Evolutionary conservation across 2,113 vertebrate species (phyloP), one percentile per base, ranked within the genome.

Genomic region (Platysternon megacephalum): DNA sequence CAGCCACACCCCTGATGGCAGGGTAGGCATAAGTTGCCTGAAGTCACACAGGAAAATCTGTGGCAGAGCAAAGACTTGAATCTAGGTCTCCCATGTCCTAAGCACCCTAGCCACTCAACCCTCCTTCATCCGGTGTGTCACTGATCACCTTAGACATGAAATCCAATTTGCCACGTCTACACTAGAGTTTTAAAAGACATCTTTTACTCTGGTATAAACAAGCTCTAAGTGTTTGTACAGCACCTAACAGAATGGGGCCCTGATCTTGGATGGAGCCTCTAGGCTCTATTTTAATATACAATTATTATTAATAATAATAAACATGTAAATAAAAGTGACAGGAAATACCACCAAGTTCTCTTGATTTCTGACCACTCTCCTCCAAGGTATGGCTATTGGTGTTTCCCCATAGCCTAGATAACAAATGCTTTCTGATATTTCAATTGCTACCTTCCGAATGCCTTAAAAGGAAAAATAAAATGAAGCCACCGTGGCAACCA

Each of bases 301-400:
- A 72, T 72, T 39, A 58, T 58, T 61, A 61, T 32, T 35, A 61
- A 4, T 24, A 65, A 65, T 39, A 72, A 72, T 11, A 95, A 95
- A 91, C 61, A 74, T 3, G 80, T 95, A 95, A 28, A 46, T 78
- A 28, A 78, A 78, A 78, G 17, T 3, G 82, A 55, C 94, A 96
- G 97, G 96, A 96, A 96, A 97, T 96, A 93, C 94, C 97, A 97
- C 93, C 94, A 93, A 16, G 83, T 97, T 97, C 95, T 82, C 95
- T 87, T 87, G 91, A 4, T 89, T 95, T 95, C 96, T 93, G 84
- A 79, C 84, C 87, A 39, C 96, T 87, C 88, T 97, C 42, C 93
- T 91, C 93, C 16, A 0, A 94, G 94, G 90, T 55, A 84, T 85
- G 87, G 4, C 86, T 2, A 26, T 42, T 9, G 44, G 95, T 91